A percentile compares a stretch with the other conserved stretches of the same genome.
Evolutionary conservation across 1,140 invertebrate genomes (phyloP).

Genomic region (Orchesella cincta): DNA sequence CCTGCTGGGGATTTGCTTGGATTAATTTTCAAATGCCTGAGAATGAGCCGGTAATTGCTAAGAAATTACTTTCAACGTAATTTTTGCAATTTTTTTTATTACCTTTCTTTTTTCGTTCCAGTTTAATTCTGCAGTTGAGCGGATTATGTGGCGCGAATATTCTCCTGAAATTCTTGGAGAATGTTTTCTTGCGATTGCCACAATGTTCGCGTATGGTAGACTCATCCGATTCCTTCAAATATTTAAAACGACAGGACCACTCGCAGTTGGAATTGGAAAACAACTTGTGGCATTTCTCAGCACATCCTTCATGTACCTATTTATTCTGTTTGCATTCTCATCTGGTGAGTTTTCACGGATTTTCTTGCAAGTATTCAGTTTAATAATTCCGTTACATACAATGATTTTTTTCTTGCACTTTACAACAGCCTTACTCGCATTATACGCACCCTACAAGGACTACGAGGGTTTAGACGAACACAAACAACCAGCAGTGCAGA

Average conservation of each 20-base stretch:
- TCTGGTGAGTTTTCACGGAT: no score
- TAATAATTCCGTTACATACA: no score
- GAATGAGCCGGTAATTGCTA: no score
- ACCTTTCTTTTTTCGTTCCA: no score
- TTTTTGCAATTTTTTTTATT: no score
- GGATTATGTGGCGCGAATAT: no score
- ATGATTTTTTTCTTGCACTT: no score
- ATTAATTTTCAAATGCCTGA: not conserved
- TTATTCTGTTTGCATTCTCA: not conserved
- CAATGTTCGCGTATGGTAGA: not conserved
- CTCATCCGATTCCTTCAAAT: not conserved
- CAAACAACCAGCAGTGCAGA: no score
- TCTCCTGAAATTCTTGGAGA: conserved; percentile 14
- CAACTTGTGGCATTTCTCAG: not conserved
- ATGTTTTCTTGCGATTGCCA: not conserved
- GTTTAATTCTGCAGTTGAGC: no score
- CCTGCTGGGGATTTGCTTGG: not conserved
- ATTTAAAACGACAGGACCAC: not conserved
- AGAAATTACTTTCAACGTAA: no score
- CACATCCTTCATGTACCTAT: not conserved
- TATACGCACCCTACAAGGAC: conserved; percentile 13
- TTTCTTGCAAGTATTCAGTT: no score
- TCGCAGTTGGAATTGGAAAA: not conserved
- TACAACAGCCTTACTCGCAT: no score
- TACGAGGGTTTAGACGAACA: not conserved